These are phyloP conservation scores for Hipposideros larvatus DNA, from an alignment of 2,797 vertebrate species.

Conservation along the genomic window DNA sequence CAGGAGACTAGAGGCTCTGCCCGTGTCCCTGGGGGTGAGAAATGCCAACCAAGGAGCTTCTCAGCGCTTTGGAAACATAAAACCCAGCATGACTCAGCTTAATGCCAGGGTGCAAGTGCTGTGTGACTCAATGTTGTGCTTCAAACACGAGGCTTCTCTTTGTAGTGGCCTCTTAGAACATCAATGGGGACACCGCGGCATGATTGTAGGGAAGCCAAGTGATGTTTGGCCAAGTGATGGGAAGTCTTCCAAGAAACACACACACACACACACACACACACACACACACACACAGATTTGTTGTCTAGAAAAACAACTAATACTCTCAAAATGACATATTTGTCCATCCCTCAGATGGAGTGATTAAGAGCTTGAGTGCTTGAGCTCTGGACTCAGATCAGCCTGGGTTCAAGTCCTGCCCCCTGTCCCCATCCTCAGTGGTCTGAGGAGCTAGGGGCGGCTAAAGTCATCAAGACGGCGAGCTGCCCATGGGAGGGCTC, in stretches of 20 bases:
- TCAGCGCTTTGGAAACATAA: constrained; percentile 27
- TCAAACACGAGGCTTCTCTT: not conserved
- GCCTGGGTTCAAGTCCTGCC: not conserved
- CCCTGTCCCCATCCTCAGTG: not conserved
- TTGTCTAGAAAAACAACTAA: not conserved
- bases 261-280: too few species aligned
- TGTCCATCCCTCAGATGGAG: not conserved
- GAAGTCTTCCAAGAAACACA: not conserved
- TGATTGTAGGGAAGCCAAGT: not conserved
- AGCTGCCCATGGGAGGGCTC: fast-evolving
- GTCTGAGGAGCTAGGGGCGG: not conserved
- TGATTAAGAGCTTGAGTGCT: not conserved
- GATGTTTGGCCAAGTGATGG: not conserved
- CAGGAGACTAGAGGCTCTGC: not conserved
- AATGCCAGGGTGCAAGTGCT: not conserved
- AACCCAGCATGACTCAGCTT: not conserved
- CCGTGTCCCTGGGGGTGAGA: not conserved
- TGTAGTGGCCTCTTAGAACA: constrained; percentile 29
- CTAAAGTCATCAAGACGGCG: not conserved
- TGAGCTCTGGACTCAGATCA: not conserved
- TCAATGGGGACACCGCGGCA: not conserved
- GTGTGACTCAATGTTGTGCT: not conserved
- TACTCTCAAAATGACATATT: not conserved
- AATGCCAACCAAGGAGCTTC: not conserved
- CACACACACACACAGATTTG: not conserved